Percentiles rank a stretch among this genome's conserved stretches.
phyloP scores from a whole-genome alignment of 2,113 vertebrate species.

The Nymphicus hollandicus region DNA sequence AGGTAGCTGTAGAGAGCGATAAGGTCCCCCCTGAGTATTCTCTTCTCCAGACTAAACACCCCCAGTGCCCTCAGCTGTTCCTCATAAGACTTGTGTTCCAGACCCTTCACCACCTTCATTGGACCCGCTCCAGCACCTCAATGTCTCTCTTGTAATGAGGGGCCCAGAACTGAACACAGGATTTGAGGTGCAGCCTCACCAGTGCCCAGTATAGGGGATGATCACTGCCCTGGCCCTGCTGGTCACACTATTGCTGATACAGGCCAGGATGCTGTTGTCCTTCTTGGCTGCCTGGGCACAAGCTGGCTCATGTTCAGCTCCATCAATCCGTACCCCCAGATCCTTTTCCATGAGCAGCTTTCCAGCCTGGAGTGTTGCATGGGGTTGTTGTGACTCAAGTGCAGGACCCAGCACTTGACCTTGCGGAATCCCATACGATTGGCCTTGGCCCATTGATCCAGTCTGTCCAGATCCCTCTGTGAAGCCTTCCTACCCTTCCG shows the following conservation, averaged over 20 bases:
- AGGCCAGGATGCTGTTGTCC: neutral
- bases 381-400: neutral
- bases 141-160: neutral
- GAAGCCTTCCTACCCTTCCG: neutral
- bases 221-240: no score
- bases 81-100: neutral
- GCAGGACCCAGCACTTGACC: neutral
- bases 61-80: neutral
- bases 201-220: neutral
- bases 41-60: neutral
- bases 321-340: no score
- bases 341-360: neutral
- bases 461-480: neutral
- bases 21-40: neutral
- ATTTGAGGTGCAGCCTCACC: neutral
- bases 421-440: neutral
- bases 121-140: neutral
- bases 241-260: rapidly evolving
- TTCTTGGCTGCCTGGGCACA: neutral
- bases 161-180: neutral
- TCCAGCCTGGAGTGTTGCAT: neutral
- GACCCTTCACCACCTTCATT: neutral
- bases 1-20: rapidly evolving
- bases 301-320: neutral
- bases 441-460: neutral